Evolutionary conservation across 2,797 vertebrate species (phyloP), one percentile per base, ranked within the genome.

Genomic region (Selene dorsalis): DNA sequence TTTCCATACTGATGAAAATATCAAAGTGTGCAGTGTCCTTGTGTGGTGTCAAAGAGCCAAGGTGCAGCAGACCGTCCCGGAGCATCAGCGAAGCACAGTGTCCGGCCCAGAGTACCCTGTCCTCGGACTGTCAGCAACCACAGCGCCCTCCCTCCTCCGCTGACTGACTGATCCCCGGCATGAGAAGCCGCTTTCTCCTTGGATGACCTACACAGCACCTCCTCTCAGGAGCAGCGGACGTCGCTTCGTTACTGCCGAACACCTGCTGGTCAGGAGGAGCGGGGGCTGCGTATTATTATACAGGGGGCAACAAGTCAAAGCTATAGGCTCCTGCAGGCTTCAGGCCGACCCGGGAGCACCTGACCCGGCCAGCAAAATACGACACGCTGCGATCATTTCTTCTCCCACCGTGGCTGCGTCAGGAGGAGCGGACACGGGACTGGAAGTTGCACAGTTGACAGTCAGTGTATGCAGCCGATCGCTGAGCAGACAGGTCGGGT

Each of bases 121-220:
- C 45, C 70, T 0, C 64, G 82, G 75, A 4, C 69, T 35, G 39
- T 68, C 28, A 75, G 65, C 26, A 84, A 10, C 20, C 56, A 47
- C 38, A 53, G 61, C 6, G 18, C 28, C 67, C 0, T 35, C 18
- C 28, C 57, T 3, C 20, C 61, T 56, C 47, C 43, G n/a, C 30
- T 13, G 59, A 26, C 30, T 13, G 59, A 22, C 67, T 26, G 79
- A 61, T 58, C 78, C 67, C 84, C 64, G 58, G 79, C 84, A 56
- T 73, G 77, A 68, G 86, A 65, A 82, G 78, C 81, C 17, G 82
- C 63, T 76, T 83, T 93, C 90, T 93, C 93, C 94, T 94, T 94
- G 93, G 89, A 80, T 90, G 93, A 94, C 92, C 93, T 93, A 87
- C 91, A 91, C 87, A n/a, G 78, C 71, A 73, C 83, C 79, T 73